These are phyloP conservation scores for Chloroceryle amazona DNA, from an alignment of 2,797 vertebrate species.

Conservation along the genomic window DNA sequence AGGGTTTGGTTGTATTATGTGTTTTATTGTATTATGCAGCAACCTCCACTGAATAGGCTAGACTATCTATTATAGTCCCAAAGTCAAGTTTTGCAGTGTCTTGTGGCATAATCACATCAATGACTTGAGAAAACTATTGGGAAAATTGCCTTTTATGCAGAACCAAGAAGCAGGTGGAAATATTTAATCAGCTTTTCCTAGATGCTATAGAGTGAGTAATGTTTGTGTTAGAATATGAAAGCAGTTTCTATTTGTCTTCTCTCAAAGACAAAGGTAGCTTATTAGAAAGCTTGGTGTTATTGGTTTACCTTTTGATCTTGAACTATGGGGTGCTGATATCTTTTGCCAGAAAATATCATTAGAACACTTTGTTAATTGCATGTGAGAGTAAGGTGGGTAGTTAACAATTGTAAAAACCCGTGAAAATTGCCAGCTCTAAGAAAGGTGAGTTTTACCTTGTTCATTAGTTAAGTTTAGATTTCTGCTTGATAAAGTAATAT, in stretches of 20 bases:
- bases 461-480: neutral
- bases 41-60: neutral
- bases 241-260: neutral
- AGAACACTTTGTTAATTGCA: neutral
- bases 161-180: neutral
- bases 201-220: neutral
- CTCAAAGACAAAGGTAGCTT: neutral
- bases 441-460: neutral
- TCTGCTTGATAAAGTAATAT: neutral
- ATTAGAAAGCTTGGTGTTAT: neutral
- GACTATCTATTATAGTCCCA: neutral
- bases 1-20: rapidly evolving
- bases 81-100: neutral
- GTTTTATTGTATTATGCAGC: neutral
- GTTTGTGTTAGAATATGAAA: neutral
- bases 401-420: neutral
- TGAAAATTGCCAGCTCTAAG: neutral
- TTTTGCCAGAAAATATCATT: neutral
- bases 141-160: neutral
- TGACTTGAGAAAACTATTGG: neutral
- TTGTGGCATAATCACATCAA: neutral
- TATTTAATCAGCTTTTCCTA: neutral
- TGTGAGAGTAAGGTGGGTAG: neutral
- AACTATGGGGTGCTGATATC: neutral
- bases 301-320: neutral